Base-by-base conservation (phyloP, 2,888 invertebrate genomes). In the Dryocosmus kuriphilus region DNA sequence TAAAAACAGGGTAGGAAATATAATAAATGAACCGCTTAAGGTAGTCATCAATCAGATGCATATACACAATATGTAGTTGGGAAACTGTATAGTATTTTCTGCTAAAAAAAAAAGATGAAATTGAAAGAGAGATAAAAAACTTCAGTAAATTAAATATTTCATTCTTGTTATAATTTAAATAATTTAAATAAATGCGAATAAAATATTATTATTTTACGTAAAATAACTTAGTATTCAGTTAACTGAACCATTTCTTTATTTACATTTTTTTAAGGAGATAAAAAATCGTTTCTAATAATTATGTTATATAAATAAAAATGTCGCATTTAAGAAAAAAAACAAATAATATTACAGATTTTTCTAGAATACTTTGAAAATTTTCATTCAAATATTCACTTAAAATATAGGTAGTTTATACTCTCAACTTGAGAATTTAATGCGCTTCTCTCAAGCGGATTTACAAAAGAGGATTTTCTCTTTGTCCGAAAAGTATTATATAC, bases 341-440 rank as follows among this genome's bases (percentile, higher is more conserved):
- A 41, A 41, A 41, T 46, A 46, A 46, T 46, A 5, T 5, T 46
- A 19, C 5, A 46, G 6, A 46, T 5, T 46, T 5, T 19, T 6
- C 46, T 6, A 1, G 6, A 19, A 6, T 16, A 19, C 46, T 46
- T 46, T 46, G n/a, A n/a, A 19, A 51, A 51, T 51, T 51, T 51
- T 3, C 6, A n/a, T n/a, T n/a, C n/a, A 3, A 41, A 51, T 5
- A 32, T 7, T 51, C 14, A 19, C 46, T 41, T 16, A 16, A 16
- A 41, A 16, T 4, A 5, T 4, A 41, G 16, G 16, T 41, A n/a
- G n/a, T n/a, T n/a, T n/a, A 16, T 16, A 41, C 16, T 41, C 2
- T 51, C n/a, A 7, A 51, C n/a, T 51, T 51, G 51, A 51, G 51
- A 51, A 51, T n/a, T 51, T 51, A 51, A n/a, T 51, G n/a, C n/a